Conservation (phyloP, 2,113 vertebrate species). For the Trachemys scripta region DNA sequence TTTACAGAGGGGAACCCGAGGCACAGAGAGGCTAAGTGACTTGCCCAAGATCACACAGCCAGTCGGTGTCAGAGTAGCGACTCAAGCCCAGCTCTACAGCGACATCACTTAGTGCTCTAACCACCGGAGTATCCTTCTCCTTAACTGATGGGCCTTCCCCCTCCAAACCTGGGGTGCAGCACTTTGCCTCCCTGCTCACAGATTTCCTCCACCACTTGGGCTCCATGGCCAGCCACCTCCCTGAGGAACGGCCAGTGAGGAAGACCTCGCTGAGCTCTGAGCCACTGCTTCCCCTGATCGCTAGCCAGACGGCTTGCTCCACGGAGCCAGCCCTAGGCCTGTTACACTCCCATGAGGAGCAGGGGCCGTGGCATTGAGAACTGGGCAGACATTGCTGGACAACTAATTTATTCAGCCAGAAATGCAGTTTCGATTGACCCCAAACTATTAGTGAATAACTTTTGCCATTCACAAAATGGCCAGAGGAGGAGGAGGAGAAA, state of each 20-base stretch:
- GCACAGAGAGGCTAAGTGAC: background rate
- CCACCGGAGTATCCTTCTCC: background rate
- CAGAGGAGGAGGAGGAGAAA: no score
- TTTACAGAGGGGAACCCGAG: background rate
- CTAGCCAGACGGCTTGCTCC: background rate
- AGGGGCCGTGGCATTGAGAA: no score
- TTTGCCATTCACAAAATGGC: no score
- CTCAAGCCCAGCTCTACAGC: background rate
- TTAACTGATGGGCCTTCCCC: background rate
- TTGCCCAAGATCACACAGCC: background rate
- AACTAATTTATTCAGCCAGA: no score
- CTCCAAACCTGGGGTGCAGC: background rate
- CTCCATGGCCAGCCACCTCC: background rate
- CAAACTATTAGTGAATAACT: no score
- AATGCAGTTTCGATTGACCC: no score
- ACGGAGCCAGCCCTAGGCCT: background rate
- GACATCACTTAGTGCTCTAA: background rate
- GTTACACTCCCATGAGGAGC: background rate
- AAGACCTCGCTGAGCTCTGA: background rate
- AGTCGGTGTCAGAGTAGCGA: background rate
- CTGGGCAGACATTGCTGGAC: no score
- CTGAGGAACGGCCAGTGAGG: background rate
- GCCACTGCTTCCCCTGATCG: no score
- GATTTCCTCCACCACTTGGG: background rate
- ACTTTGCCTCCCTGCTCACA: background rate